These are phyloP conservation scores for Cerastoderma edule DNA, from an alignment of 2,888 invertebrate species.

Conservation along the genomic window DNA sequence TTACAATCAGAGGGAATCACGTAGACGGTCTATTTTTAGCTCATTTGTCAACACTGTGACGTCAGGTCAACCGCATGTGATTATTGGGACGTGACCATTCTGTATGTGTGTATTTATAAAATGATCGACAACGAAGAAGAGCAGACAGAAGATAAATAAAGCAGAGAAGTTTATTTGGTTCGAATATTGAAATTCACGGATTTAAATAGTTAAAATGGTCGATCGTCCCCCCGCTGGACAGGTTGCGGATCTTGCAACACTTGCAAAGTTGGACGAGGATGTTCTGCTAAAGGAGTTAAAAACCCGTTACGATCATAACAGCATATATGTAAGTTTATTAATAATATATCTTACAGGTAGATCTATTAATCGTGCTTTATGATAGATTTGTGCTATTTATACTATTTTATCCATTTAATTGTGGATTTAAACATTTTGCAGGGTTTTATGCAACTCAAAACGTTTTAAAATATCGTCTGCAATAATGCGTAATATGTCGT, in stretches of 20 bases:
- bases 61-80: neutral
- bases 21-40: constrained; percentile 9
- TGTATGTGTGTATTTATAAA: constrained; percentile 6
- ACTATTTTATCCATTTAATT: neutral
- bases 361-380: neutral
- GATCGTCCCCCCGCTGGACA: constrained; percentile 70
- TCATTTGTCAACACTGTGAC: constrained; percentile 13
- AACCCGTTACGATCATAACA: constrained; percentile 72
- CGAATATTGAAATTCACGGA: neutral
- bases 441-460: neutral
- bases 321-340: constrained; percentile 78
- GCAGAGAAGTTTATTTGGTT: neutral
- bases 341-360: neutral
- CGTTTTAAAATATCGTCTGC: no score
- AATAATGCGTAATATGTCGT: neutral
- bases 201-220: constrained; percentile 13
- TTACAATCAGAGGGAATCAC: constrained; percentile 12
- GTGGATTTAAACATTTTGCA: neutral
- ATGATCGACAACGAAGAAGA: neutral
- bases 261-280: constrained; percentile 78
- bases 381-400: neutral
- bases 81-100: constrained; percentile 15
- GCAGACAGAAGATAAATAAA: neutral
- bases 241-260: constrained; percentile 76
- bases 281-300: constrained; percentile 77